Evolutionary conservation across 1,140 invertebrate genomes (phyloP), one percentile per base, ranked within the genome.

Genomic region (Hycleus cichorii): DNA sequence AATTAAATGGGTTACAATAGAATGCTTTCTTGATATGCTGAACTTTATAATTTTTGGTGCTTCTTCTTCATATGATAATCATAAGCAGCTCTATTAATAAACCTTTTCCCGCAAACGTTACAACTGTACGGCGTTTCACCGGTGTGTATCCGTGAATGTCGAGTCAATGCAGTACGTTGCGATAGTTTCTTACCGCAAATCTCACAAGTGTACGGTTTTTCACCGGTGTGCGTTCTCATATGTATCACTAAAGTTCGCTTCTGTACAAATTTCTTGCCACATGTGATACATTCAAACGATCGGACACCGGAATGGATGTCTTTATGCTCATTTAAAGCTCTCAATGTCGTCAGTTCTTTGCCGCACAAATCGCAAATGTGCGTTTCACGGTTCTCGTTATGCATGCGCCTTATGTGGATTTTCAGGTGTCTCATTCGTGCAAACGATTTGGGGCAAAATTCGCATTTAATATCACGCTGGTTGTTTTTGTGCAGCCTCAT

Each of bases 401-500:
- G 83, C n/a, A 82, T 79, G 25, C 83, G 45, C 1, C 39, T 76
- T 65, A 83, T 78, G 69, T 85, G 83, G 44, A 81, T 75, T 32
- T 78, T 80, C 32, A 85, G 68, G 61, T 82, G 81, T 63, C 81
- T 81, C 65, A 81, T 81, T 65, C 82, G 81, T 3, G 80, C 78
- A 64, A 87, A 88, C 1, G 79, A 78, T 72, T 86, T 84, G 1
- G 81, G 80, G 64, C 85, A 88, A 2, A 81, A 72, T 38, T 82
- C 80, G 65, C 88, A 90, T 32, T 32, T 32, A 0, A 83, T 79
- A 60, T 83, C 84, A 8, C 87, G 87, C 48, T 88, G 87, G 60
- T 88, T 83, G 0, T 85, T 86, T 0, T 82, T 84, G 61, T 90
- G 87, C 18, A 87, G 86, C 18, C 85, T 73, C 32, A 82, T 70